Evolutionary conservation across 2,888 invertebrate genomes (phyloP).

Genomic region (Metopia argyrocephala): DNA sequence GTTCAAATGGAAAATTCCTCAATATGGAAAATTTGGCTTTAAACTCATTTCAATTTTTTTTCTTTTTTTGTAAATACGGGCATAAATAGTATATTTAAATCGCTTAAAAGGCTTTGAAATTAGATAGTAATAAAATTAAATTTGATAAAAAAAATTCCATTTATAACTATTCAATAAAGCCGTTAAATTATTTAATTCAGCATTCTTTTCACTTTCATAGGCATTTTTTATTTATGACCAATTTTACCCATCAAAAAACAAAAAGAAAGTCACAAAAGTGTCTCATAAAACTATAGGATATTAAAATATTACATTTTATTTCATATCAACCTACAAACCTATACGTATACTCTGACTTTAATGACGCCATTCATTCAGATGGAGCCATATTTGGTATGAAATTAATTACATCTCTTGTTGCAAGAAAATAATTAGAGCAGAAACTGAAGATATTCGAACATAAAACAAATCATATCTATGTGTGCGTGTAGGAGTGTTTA

Average conservation of each 20-base stretch:
- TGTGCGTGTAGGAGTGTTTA: no score
- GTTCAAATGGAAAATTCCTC: no score
- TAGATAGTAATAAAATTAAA: no score
- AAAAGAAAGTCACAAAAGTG: neutral
- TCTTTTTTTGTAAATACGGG: no score
- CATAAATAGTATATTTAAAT: no score
- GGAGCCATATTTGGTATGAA: constrained; percentile 37
- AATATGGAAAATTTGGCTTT: no score
- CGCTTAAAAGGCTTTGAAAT: no score
- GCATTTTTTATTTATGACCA: neutral
- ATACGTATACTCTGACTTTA: neutral
- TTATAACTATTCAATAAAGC: no score
- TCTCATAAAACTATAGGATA: constrained; percentile 50
- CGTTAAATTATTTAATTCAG: no score
- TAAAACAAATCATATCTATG: neutral
- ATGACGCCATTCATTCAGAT: constrained; percentile 41
- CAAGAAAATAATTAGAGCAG: constrained; percentile 12
- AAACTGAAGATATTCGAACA: neutral
- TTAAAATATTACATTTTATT: constrained; percentile 24
- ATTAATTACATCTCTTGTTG: constrained; percentile 31
- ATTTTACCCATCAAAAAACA: constrained; percentile 35
- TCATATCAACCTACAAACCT: neutral
- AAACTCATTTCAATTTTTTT: no score
- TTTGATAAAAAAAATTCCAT: no score
- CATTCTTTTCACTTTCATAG: neutral